A percentile compares a stretch with the other conserved stretches of the same genome.
These are phyloP conservation scores for Chromoteleia sp. DNA, from an alignment of 2,888 invertebrate genomes.

Conservation along the genomic window DNA sequence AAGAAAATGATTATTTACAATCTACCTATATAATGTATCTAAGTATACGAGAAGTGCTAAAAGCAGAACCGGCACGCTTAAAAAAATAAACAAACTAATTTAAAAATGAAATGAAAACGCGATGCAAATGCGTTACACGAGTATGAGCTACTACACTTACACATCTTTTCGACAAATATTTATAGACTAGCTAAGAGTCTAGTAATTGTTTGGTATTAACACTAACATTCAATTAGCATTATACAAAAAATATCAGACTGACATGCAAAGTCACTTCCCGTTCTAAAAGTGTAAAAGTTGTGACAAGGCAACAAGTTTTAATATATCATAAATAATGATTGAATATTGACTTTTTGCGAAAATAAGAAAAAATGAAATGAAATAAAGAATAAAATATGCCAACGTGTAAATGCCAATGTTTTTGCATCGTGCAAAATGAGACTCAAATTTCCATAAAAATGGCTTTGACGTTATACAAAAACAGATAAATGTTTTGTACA, in stretches of 20 bases:
- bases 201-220: conserved; percentile 25
- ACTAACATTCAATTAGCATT: conserved; percentile 26
- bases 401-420: conserved; percentile 11
- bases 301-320: conserved; percentile 2
- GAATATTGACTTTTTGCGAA: neutral
- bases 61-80: conserved; percentile 19
- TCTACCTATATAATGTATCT: neutral
- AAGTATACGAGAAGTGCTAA: conserved; percentile 4
- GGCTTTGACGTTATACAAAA: too few relatives aligned
- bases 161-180: conserved; percentile 17
- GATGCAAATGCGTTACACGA: conserved; percentile 19
- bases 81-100: conserved; percentile 34
- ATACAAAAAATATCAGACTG: conserved; percentile 15
- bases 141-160: conserved; percentile 4
- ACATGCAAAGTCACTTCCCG: conserved; percentile 16
- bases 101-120: conserved; percentile 27
- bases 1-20: neutral
- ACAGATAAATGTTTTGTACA: neutral
- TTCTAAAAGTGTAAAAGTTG: conserved; percentile 17
- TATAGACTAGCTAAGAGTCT: neutral
- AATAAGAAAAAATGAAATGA: neutral
- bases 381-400: too few relatives aligned
- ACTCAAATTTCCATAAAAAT: conserved; percentile 5
- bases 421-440: conserved; percentile 21
- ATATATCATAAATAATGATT: neutral